Percentiles rank a stretch among this genome's conserved stretches.
These are phyloP conservation scores for Xyrichtys novacula DNA, from an alignment of 2,797 vertebrate genomes.

Conservation along the genomic window DNA sequence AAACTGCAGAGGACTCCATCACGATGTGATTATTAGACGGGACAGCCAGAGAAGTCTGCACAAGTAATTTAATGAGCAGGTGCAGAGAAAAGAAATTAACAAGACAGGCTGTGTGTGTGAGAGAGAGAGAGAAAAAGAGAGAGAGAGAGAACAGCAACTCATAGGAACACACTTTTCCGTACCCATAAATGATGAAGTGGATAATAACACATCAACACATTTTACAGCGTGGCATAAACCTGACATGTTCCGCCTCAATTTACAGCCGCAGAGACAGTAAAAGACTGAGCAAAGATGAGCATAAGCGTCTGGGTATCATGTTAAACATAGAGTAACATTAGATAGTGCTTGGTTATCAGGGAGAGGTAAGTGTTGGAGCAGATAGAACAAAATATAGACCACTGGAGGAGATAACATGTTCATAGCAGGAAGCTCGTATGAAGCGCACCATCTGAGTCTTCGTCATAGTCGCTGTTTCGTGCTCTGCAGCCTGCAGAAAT, in stretches of 20 bases:
- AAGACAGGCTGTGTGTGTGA: constrained; percentile 20
- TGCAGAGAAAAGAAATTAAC: constrained; percentile 38
- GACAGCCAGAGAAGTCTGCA: constrained; percentile 32
- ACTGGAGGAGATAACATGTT: constrained; percentile 55
- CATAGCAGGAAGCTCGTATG: constrained; percentile 22
- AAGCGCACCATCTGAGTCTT: constrained; percentile 45
- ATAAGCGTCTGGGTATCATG: constrained; percentile 26
- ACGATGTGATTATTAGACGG: constrained; percentile 47
- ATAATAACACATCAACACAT: constrained; percentile 62
- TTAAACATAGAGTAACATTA: constrained; percentile 24
- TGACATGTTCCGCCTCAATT: constrained; percentile 50
- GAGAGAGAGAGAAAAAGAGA: neutral
- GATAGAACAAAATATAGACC: constrained; percentile 52
- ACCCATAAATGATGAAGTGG: constrained; percentile 57
- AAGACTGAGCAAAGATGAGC: constrained; percentile 3
- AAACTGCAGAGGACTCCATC: constrained; percentile 16
- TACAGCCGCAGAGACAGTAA: constrained; percentile 34
- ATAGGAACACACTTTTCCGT: constrained; percentile 13
- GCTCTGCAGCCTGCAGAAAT: constrained; percentile 54
- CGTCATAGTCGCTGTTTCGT: constrained; percentile 54
- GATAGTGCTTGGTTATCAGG: constrained; percentile 63
- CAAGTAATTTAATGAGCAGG: constrained; percentile 55
- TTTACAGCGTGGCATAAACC: constrained; percentile 56
- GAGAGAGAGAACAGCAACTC: constrained; percentile 13
- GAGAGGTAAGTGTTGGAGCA: constrained; percentile 45